These are phyloP conservation scores for Therioaphis trifolii DNA, from an alignment of 2,888 invertebrate species.

Conservation along the genomic window DNA sequence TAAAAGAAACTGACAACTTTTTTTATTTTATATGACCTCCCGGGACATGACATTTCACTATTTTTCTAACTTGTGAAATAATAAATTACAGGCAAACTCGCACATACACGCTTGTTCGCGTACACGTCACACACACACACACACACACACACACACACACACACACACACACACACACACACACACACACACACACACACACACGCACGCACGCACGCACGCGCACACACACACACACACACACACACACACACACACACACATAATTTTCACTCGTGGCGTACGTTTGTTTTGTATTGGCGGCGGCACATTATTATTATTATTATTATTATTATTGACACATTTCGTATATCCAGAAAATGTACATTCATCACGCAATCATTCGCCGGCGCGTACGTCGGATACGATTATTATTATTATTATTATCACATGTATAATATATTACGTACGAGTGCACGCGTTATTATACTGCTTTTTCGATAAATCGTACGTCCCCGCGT, in stretches of 20 bases:
- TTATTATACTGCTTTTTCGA: no score
- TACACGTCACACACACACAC: neutral
- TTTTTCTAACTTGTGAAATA: neutral
- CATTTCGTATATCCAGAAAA: neutral
- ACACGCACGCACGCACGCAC: neutral
- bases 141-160: neutral
- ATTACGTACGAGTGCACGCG: no score
- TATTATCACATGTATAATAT: no score
- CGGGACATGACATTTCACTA: slow-evolving; percentile 1
- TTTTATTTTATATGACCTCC: neutral
- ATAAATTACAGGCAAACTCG: neutral
- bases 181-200: neutral
- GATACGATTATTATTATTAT: no score
- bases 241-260: neutral
- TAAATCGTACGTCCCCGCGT: no score
- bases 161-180: no score
- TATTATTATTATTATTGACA: slow-evolving; percentile 8
- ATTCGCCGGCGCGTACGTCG: neutral
- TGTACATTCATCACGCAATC: slow-evolving; percentile 24
- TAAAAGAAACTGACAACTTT: neutral
- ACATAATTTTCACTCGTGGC: no score
- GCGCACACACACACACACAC: neutral
- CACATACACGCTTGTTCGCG: neutral
- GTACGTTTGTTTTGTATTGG: neutral
- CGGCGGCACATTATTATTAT: neutral